Evolutionary conservation across 2,888 invertebrate species (phyloP), one percentile per base, ranked within the genome.

Genomic region (Epinotia bilunana): DNA sequence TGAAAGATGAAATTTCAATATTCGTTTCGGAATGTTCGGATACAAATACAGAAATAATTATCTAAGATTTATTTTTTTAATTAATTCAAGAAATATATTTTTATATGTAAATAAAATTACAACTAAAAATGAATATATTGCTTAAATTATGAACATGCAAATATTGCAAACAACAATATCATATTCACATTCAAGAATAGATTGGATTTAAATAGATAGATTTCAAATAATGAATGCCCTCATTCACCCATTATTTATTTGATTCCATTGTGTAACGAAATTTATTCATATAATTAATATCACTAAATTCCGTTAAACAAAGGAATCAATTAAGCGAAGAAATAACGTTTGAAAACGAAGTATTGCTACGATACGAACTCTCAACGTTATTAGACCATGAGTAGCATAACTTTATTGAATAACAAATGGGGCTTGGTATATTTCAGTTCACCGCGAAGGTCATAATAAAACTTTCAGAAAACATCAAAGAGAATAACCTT

Each of bases 341-440:
- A 0, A 9, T 39, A 39, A 7, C 9, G 9, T 39, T 39, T 0
- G 7, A 39, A 39, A 39, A 39, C 9, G 39, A 39, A 39, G 39
- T 39, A 46, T 13, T 46, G 12, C 46, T 46, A 43, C 1, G 12
- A 16, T 33, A 33, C 33, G 3, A 33, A 61, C 33, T 61, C 33
- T 64, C 64, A 23, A 28, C 23, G 46, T 49, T 20, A 7, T 64
- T 18, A 20, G 46, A 23, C 60, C 39, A 61, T 28, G 61, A 70
- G 46, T 18, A 49, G 23, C n/a, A 28, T 11, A 23, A 11, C 46
- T 43, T 46, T 58, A 46, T 28, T 46, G 46, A 69, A 60, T 64
- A 28, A 46, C 23, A 61, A 70, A 70, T 61, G 61, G 9, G 9
- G 3, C 13, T 61, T 49, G 39, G 13, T 43, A 61, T 61, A 18